Percentiles rank a stretch among this genome's conserved stretches.
Conservation (phyloP, 2,797 vertebrate species). For the Harpagifer antarcticus region DNA sequence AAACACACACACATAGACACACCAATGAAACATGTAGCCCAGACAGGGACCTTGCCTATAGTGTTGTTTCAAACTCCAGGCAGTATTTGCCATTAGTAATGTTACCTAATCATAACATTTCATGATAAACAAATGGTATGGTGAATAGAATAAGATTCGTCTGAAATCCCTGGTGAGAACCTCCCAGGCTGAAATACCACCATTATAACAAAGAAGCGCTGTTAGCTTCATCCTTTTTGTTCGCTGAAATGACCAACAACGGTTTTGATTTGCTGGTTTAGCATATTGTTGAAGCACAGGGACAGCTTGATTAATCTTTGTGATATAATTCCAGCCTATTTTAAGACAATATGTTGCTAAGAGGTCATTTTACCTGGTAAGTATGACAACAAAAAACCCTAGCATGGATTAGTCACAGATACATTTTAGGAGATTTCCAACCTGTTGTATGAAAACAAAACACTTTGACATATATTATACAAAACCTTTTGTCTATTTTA, state of each 20-base stretch:
- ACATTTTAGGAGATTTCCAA: conserved; percentile 20
- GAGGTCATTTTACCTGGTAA: too few species aligned
- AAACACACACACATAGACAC: not conserved
- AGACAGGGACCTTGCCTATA: not conserved
- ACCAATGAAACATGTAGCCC: conserved; percentile 17
- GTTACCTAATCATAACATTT: conserved; percentile 29
- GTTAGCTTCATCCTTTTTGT: too few species aligned
- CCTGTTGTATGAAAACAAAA: conserved; percentile 8
- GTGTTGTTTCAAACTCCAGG: not conserved
- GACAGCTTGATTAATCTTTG: too few species aligned
- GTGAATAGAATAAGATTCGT: not conserved
- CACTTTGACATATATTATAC: not conserved
- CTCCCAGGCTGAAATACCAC: too few species aligned
- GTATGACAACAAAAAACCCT: too few species aligned
- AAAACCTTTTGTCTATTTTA: conserved; percentile 10
- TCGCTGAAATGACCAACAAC: too few species aligned
- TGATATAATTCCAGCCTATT: too few species aligned
- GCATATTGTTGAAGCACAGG: too few species aligned
- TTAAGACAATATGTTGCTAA: too few species aligned
- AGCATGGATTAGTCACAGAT: conserved; percentile 2
- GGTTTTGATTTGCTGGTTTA: too few species aligned
- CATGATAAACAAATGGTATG: conserved; percentile 3
- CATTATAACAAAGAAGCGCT: too few species aligned
- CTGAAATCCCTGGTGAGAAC: too few species aligned
- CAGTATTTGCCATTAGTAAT: conserved; percentile 3